Base-by-base conservation (phyloP, 1,140 invertebrate genomes). In the Lepidurus arcticus region DNA sequence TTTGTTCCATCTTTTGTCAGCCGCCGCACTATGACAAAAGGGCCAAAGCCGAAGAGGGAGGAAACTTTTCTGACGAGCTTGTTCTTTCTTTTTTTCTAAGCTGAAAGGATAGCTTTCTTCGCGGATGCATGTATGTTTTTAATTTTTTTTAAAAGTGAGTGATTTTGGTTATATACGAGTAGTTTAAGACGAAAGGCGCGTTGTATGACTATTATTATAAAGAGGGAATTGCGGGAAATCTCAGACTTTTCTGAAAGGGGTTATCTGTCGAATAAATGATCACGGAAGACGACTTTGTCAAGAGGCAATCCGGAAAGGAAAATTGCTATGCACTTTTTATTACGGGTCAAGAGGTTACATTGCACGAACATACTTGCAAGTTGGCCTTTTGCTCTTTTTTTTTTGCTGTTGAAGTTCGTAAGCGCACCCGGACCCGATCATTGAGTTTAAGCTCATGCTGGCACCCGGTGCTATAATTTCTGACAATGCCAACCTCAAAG, bases 1-100 rank as follows among this genome's bases (percentile, higher is more conserved):
- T 65, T 65, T 65, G 53, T 65, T 65, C 53, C 53, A 10, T 65
- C 21, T 65, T 65, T 65, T 65, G 53, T 9, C 53, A 65, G 21
- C 53, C 53, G 16, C 21, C 16, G 53, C 53, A 21, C 16, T 21
- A n/a, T 21, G 16, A 13, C 24, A 24, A 21, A 65, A 65, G 8
- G n/a, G 53, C 21, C 53, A 65, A 65, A 65, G 53, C 13, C 34
- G n/a, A 65, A 21, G 21, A 65, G 53, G 16, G 16, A 65, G 21
- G 53, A 21, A 34, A 34, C 3, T 24, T 24, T 24, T 4, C 34
- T 34, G 34, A 34, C 34, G 3, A 34, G 3, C 34, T 34, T 34
- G 2, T 34, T 34, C 34, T 34, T 34, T 34, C 34, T 34, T 4
- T 34, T 34, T 34, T 34, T 34, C 34, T 34, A 34, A 3, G 34